Conservation (phyloP, 2,888 invertebrate species). For the Belgica antarctica region DNA sequence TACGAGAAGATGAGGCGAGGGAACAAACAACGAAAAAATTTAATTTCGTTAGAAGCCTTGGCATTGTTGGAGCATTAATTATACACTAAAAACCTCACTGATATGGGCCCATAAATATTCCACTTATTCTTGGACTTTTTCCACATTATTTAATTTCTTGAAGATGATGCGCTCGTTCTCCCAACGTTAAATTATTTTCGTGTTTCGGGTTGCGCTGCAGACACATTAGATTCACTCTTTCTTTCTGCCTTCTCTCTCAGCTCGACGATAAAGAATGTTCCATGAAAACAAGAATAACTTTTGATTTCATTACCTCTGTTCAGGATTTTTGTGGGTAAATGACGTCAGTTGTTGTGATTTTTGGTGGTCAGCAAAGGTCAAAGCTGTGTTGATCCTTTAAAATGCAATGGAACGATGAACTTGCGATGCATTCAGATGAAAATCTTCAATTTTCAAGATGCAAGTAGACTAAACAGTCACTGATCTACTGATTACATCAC, state of each 20-base stretch:
- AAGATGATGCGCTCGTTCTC: not conserved
- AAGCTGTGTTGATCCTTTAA: no score
- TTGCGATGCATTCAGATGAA: no score
- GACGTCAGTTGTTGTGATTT: no score
- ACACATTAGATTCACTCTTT: not conserved
- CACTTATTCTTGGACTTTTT: not conserved
- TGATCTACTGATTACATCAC: no score
- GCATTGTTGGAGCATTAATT: not conserved
- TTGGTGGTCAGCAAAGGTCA: no score
- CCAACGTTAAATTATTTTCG: not conserved
- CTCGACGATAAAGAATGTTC: not conserved
- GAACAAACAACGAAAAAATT: not conserved
- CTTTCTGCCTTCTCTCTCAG: not conserved
- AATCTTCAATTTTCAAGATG: no score
- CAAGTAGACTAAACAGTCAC: no score
- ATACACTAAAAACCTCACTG: not conserved
- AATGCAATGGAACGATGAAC: no score
- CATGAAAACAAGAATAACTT: not conserved
- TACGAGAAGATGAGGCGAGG: not conserved
- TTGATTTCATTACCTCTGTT: not conserved
- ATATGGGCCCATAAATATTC: constrained; percentile 2
- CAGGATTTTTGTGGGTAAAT: no score
- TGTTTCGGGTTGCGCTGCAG: not conserved
- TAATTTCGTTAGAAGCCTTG: not conserved
- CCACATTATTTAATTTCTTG: not conserved